A percentile compares a stretch with the other conserved stretches of the same genome.
phyloP scores from a whole-genome alignment of 2,113 vertebrate species.

The Tetrao urogallus region DNA sequence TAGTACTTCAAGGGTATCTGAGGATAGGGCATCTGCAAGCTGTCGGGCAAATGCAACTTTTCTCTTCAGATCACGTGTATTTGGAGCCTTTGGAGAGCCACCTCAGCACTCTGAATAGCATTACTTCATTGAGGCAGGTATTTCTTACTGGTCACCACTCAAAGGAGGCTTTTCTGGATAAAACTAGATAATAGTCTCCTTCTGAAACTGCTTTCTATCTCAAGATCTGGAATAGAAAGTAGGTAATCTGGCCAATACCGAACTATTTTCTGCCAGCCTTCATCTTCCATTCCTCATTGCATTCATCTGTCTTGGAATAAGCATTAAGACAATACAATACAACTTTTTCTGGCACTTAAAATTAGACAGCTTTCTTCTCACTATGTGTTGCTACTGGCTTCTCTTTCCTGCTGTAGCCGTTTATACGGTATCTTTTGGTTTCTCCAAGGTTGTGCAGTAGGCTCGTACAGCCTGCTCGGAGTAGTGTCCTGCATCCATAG shows the following conservation, averaged over 20 bases:
- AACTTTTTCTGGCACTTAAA: not conserved
- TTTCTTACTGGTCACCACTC: not conserved
- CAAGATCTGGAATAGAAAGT: not conserved
- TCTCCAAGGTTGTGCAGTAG: not conserved
- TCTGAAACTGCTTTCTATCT: not conserved
- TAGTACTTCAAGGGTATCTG: not conserved
- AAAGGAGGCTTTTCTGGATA: not conserved
- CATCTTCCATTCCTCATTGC: not conserved
- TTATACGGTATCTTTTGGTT: not conserved
- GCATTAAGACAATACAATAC: not conserved
- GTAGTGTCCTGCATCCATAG: not conserved
- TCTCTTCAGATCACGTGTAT: not conserved
- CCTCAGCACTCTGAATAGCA: not conserved
- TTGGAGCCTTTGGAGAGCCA: not conserved
- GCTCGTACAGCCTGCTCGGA: not conserved
- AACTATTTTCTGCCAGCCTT: not conserved
- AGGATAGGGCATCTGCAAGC: not conserved
- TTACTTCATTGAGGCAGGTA: not conserved
- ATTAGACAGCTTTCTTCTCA: not conserved
- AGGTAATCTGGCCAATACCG: not conserved
- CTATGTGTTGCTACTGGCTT: not conserved
- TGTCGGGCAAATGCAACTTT: not conserved
- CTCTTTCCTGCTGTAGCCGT: not conserved
- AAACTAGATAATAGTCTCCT: not conserved
- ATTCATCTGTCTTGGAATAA: not conserved